Evolutionary conservation across 2,888 invertebrate species (phyloP), one percentile per base, ranked within the genome.

Genomic region (Heliconius aoede): DNA sequence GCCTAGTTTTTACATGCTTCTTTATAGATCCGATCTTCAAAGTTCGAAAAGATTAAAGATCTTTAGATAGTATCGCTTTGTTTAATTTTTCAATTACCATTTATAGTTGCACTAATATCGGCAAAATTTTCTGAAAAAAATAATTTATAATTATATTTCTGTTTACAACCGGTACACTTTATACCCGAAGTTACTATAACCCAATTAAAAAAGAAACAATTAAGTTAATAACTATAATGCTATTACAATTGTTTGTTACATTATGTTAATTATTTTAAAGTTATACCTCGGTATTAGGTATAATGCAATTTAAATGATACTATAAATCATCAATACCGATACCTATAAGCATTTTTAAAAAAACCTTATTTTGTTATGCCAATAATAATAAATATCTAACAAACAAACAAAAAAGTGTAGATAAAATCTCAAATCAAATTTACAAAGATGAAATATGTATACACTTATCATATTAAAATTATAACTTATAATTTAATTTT

Each of bases 401-500:
- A 72, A 46, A 72, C 26, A 72, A 60, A 76, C 73, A 78, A 76
- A 78, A 74, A 73, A 71, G 18, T 36, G 40, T 81, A 88, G 91
- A 92, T 92, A 91, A 88, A 86, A 94, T 92, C 92, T 91, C 83
- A 85, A 85, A 87, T 82, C 80, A 82, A 81, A 82, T 86, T 85
- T 88, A 85, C 85, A 84, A 82, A 79, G 76, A 83, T 82, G 86
- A 90, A 91, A 93, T 92, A 92, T 91, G 90, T 93, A 92, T 86
- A 89, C 91, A 91, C 90, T 91, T 91, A 93, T 94, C 93, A 90
- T 92, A 94, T 94, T 93, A 93, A 91, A 93, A 91, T 92, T 93
- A 93, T 91, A 93, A 91, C 92, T 92, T 92, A 91, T 94, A 94
- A 94, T 94, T 94, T 92, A 94, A 93, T 94, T 93, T 94, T 91